Evolutionary conservation across 1,140 invertebrate species (phyloP).

Genomic region (Polyergus mexicanus): DNA sequence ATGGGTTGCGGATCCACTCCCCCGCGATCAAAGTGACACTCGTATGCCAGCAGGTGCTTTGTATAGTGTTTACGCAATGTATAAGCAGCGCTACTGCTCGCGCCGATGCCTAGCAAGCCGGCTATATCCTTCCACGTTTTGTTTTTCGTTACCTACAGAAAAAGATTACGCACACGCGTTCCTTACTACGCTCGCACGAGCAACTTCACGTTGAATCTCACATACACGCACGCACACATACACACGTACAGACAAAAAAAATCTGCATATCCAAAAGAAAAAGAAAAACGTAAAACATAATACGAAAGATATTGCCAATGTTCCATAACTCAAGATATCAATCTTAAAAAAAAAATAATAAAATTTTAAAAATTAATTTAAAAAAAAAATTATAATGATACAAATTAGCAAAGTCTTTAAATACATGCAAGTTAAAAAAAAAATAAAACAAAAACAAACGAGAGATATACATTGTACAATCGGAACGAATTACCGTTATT

Average conservation of each 20-base stretch:
- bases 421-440: slow-evolving; percentile 66
- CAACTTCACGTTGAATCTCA: slow-evolving; percentile 47
- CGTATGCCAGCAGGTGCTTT: slow-evolving; percentile 97
- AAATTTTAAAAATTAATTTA: neutral
- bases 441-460: slow-evolving; percentile 51
- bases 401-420: slow-evolving; percentile 51
- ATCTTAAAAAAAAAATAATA: slow-evolving; percentile 2
- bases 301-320: slow-evolving; percentile 47
- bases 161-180: slow-evolving; percentile 64
- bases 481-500: slow-evolving; percentile 75
- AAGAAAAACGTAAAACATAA: slow-evolving; percentile 61
- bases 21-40: slow-evolving; percentile 98
- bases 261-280: slow-evolving; percentile 70
- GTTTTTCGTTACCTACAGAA: slow-evolving; percentile 96
- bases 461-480: slow-evolving; percentile 73
- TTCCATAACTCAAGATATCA: slow-evolving; percentile 48
- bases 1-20: slow-evolving; percentile 98
- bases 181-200: neutral
- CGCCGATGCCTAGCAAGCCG: slow-evolving; percentile 96
- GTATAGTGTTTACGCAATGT: slow-evolving; percentile 99
- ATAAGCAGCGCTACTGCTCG: slow-evolving; percentile 98
- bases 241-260: slow-evolving; percentile 65
- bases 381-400: slow-evolving; percentile 39
- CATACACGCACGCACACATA: slow-evolving; percentile 6
- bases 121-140: slow-evolving; percentile 99